Conservation (phyloP, 53 echinoderm and acorn worm genomes). For the Crossaster papposus region DNA sequence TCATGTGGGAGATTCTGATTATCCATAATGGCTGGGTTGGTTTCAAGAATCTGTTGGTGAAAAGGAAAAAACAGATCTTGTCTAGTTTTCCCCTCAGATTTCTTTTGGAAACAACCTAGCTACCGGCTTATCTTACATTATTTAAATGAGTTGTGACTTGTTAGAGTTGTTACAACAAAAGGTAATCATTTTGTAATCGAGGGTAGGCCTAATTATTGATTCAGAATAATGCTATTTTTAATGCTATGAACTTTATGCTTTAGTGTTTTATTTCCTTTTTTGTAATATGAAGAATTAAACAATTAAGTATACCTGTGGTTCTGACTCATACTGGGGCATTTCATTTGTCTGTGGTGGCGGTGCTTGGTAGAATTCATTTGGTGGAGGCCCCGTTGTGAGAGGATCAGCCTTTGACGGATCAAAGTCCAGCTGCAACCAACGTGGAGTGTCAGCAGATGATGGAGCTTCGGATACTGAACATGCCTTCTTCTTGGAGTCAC, state of each 20-base stretch:
- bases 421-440: slow-evolving; percentile 23
- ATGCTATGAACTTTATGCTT: too few species aligned
- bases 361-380: background rate
- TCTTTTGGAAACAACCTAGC: too few species aligned
- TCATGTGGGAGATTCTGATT: background rate
- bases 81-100: too few species aligned
- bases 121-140: too few species aligned
- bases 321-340: background rate
- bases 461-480: background rate
- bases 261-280: too few species aligned
- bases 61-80: too few species aligned
- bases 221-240: too few species aligned
- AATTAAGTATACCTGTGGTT: background rate
- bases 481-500: background rate
- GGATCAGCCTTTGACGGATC: background rate
- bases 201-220: too few species aligned
- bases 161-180: too few species aligned
- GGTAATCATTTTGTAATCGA: too few species aligned
- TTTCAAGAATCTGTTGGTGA: background rate
- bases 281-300: background rate
- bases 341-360: background rate
- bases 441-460: background rate
- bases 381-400: background rate
- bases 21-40: background rate
- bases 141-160: too few species aligned